Evolutionary conservation across 2,797 vertebrate genomes (phyloP).

Genomic region (Selene dorsalis): DNA sequence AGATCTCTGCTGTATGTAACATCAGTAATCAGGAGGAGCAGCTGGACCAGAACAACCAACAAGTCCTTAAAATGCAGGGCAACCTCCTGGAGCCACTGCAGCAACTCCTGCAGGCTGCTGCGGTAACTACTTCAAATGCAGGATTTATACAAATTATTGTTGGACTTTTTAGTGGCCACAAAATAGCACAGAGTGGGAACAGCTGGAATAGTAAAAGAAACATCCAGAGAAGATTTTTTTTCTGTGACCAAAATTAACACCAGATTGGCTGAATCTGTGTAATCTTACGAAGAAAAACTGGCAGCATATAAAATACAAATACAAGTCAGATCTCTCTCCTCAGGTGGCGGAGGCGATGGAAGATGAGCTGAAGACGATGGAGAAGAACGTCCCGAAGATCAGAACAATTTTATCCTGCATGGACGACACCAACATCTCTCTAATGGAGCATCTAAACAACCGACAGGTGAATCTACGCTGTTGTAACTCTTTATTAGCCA

Average conservation of each 20-base stretch:
- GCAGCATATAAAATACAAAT: background rate
- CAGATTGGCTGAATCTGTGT: no score
- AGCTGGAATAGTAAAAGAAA: no score
- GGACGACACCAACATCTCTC: slow-evolving; percentile 84
- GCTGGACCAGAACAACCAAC: slow-evolving; percentile 77
- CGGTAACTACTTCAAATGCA: slow-evolving; percentile 80
- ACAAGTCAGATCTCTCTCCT: background rate
- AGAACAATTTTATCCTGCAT: slow-evolving; percentile 87
- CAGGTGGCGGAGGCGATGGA: slow-evolving; percentile 91
- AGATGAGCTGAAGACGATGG: slow-evolving; percentile 88
- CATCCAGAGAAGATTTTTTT: no score
- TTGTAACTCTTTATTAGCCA: background rate
- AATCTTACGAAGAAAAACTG: no score
- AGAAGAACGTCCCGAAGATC: slow-evolving; percentile 90
- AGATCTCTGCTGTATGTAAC: slow-evolving; percentile 88
- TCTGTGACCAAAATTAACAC: no score
- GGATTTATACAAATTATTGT: background rate
- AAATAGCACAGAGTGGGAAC: background rate
- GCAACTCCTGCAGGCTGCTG: slow-evolving; percentile 83
- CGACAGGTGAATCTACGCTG: slow-evolving; percentile 83
- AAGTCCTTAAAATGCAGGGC: slow-evolving; percentile 85
- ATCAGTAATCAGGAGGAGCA: slow-evolving; percentile 78
- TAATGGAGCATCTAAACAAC: slow-evolving; percentile 88
- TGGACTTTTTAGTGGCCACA: no score
- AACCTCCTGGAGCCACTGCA: slow-evolving; percentile 84